Base-by-base conservation (phyloP, 2,797 vertebrate genomes). In the Philypnodon macrostomus region DNA sequence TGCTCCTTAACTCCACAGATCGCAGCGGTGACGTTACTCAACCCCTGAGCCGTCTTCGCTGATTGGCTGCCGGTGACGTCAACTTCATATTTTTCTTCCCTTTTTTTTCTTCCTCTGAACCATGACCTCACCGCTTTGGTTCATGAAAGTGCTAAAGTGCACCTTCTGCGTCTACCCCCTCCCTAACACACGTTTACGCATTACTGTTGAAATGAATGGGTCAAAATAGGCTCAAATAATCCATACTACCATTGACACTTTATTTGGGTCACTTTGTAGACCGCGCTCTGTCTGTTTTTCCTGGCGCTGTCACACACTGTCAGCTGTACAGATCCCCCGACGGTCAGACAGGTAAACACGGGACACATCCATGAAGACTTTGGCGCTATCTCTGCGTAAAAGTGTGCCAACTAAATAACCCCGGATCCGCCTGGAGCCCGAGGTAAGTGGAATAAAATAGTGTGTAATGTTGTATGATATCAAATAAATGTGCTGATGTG, bases 41-140 rank as follows among this genome's bases (percentile, higher is more conserved):
- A 59, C 79, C 88, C 86, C 73, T 55, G 84, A 89, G 85, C 85
- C 58, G 51, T 61, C 63, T 42, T 49, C 77, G 81, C 88, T 90
- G 88, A 95, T 97, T 96, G 95, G 95, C 85, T 94, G 80, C 42
- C 55, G 87, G 78, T 97, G 93, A 96, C 94, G 94, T 95, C 90
- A 95, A 85, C 86, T 63, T 70, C 63, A 75, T 61, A 71, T 65
- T 65, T 87, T 83, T 60, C 36, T 31, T 29, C 37, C 41, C 38
- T 45, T 47, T 41, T 14, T 53, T 4, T 15, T 72, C 62, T 80
- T 63, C 49, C 56, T 21, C 81, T 81, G 83, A 87, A 85, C 89
- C 90, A 91, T 95, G 92, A 95, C 92, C 92, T 96, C 92, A 95
- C 93, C 92, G 84, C 36, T 75, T 86, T 86, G 79, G 85, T 86